Evolutionary conservation across 2,797 vertebrate genomes (phyloP), one percentile per base, ranked within the genome.

Genomic region (Pyrocephalus nanus): DNA sequence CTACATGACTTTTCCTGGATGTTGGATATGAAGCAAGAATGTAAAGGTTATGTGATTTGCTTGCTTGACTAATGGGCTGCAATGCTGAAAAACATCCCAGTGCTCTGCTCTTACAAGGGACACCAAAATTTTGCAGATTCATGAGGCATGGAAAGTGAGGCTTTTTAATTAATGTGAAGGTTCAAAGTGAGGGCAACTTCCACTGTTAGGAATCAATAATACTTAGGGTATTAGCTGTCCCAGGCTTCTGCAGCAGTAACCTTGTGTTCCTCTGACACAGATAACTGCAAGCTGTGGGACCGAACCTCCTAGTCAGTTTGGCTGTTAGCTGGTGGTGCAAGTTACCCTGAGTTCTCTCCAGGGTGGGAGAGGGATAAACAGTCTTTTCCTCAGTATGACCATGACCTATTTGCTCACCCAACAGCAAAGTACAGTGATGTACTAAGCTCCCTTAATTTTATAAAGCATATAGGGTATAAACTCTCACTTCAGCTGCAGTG

Each of bases 141-240:
- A 27, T 32, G 51, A 61, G 23, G 23, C 32, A 62, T 0, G 1
- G 22, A 67, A 73, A 47, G 7, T 40, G 53, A 14, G 9, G 45
- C 14, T 36, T 57, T 67, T 70, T 65, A 22, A 23, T 43, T 73
- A 65, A 29, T 1, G 1, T 22, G 26, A 85, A 76, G 20, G 36
- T 70, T 55, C 26, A 55, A 87, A 40, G 29, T 42, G 25, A 80
- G 58, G 34, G 6, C 17, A 65, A 18, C 21, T 50, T 43, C 26
- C 2, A 2, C 29, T 62, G 9, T 5, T n/a, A 10, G 29, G 3
- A 21, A 30, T 38, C 0, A 0, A 2, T 53, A 73, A 64, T 6
- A 34, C 6, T 22, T 21, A 29, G 54, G 13, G 19, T 29, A 15
- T 50, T 16, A 50, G 9, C 47, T 47, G 47, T 23, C 22, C 21